Conservation (phyloP, 2,888 invertebrate genomes). For the Antheraea yamamai region DNA sequence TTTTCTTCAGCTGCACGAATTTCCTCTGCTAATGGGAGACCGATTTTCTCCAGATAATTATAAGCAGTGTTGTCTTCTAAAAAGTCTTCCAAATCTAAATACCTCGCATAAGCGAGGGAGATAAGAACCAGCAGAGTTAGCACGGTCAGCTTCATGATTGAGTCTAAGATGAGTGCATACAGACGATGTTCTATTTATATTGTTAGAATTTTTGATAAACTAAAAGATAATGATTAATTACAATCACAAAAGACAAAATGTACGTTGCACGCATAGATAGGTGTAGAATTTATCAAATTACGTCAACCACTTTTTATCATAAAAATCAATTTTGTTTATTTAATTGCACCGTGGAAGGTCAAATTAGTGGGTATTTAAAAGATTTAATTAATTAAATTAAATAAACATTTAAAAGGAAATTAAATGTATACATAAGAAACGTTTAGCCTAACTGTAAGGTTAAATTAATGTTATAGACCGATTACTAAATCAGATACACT, state of each 20-base stretch:
- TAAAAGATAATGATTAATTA: not conserved
- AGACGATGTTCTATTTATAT: conserved; percentile 1
- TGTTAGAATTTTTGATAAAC: conserved; percentile 8
- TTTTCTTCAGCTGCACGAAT: conserved; percentile 29
- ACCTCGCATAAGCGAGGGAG: conserved; percentile 22
- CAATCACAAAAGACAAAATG: not conserved
- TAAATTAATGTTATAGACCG: too few relatives aligned
- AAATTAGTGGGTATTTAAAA: too few relatives aligned
- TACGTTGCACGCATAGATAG: not conserved
- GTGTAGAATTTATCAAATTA: not conserved
- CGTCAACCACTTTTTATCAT: not conserved
- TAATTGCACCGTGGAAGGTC: not conserved
- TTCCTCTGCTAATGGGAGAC: conserved; percentile 30
- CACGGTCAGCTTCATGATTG: conserved; percentile 27
- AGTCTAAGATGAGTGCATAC: not conserved
- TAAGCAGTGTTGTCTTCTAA: conserved; percentile 26
- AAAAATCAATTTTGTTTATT: not conserved
- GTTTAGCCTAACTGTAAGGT: too few relatives aligned
- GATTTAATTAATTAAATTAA: too few relatives aligned
- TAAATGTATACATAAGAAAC: too few relatives aligned
- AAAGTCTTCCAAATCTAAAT: conserved; percentile 13
- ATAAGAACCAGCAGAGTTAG: conserved; percentile 24
- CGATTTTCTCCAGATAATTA: conserved; percentile 27
- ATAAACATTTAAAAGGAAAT: too few relatives aligned
- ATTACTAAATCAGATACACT: too few relatives aligned